Evolutionary conservation across 2,797 vertebrate species (phyloP).

Genomic region (Coluber constrictor): DNA sequence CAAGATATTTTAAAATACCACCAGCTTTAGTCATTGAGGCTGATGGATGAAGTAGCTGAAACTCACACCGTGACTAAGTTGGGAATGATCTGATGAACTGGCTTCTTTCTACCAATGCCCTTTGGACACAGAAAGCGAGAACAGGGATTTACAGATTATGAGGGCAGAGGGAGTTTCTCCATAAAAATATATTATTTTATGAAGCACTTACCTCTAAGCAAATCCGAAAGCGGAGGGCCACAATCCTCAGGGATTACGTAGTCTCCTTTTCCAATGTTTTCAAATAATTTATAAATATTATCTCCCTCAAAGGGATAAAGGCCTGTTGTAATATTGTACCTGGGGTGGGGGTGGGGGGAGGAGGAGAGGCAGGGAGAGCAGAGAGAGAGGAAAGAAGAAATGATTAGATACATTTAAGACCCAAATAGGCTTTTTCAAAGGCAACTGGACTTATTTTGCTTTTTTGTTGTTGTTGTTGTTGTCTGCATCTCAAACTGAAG

Average conservation of each 20-base stretch:
- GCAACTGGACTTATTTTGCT: not conserved
- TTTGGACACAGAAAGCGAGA: not conserved
- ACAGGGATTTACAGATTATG: not conserved
- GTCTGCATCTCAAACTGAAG: not conserved
- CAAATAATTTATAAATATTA: constrained; percentile 99
- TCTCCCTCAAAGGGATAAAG: constrained; percentile 98
- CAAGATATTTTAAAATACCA: not conserved
- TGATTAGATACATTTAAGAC: not conserved
- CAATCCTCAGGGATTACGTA: constrained; percentile 95
- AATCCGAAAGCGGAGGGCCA: constrained; percentile 89
- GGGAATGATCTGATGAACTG: not conserved
- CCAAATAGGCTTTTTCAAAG: not conserved
- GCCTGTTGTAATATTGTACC: constrained; percentile 98
- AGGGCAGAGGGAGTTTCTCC: not conserved
- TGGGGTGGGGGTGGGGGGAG: constrained; percentile 42
- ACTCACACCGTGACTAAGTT: not conserved
- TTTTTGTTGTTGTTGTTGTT: not conserved
- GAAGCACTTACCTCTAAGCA: constrained; percentile 84
- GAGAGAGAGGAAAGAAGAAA: not conserved
- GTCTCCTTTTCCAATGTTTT: constrained; percentile 98
- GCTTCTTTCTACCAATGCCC: not conserved
- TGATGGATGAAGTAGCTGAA: not conserved
- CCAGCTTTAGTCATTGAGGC: not conserved
- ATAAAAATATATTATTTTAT: not conserved
- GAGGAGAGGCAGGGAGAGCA: too few relatives aligned